Evolutionary conservation across 2,888 invertebrate species (phyloP).

Genomic region (Caenorhabditis sp.): DNA sequence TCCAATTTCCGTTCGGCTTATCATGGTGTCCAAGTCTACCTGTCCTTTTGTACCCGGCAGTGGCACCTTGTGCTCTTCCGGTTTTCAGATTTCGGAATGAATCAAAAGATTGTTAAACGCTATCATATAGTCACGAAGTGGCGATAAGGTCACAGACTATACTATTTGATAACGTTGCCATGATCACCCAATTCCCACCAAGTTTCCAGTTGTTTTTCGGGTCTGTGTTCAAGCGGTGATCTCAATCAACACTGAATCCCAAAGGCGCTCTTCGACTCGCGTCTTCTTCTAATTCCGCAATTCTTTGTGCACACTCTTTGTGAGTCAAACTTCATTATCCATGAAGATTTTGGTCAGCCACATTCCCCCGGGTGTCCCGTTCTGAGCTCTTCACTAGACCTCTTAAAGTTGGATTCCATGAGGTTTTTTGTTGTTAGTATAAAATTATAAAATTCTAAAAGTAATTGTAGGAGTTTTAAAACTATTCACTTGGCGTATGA

Average conservation of each 20-base stretch:
- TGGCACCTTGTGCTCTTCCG: conserved; percentile 2
- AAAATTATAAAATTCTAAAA: no score
- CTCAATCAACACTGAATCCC: conserved; percentile 46
- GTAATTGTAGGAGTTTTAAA: no score
- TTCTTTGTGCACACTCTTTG: conserved; percentile 61
- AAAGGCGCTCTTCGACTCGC: conserved; percentile 21
- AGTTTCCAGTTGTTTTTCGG: background rate
- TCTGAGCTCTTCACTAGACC: background rate
- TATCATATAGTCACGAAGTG: background rate
- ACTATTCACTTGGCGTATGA: no score
- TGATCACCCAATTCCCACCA: background rate
- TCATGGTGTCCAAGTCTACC: background rate
- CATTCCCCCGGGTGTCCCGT: conserved; percentile 53
- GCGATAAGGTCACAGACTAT: background rate
- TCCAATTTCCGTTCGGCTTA: conserved; percentile 9
- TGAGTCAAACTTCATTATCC: conserved; percentile 57
- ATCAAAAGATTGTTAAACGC: background rate
- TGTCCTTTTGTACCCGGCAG: background rate
- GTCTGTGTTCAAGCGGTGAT: background rate
- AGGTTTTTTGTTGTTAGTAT: no score
- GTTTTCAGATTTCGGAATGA: background rate
- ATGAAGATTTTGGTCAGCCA: conserved; percentile 50
- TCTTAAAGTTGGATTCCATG: no score
- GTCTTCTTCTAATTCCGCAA: conserved; percentile 37
- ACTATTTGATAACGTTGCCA: background rate